Conservation (phyloP, 2,113 vertebrate genomes). For the Laterallus jamaicensis region DNA sequence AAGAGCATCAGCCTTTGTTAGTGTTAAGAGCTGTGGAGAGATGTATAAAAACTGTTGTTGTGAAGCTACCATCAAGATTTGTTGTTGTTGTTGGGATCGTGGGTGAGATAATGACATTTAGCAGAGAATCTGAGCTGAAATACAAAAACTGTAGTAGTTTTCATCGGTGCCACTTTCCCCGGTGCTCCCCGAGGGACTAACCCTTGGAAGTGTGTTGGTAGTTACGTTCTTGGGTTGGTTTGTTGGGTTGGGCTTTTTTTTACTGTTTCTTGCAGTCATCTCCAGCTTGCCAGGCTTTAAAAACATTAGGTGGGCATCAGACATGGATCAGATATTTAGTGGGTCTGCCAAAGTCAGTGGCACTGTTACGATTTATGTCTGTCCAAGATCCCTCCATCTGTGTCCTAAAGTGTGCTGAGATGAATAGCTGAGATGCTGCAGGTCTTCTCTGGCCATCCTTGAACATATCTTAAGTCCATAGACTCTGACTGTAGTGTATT, state of each 20-base stretch:
- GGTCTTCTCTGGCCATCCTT: not conserved
- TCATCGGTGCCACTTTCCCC: not conserved
- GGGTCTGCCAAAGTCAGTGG: not conserved
- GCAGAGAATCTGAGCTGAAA: conserved; percentile 1
- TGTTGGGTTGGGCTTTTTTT: not conserved
- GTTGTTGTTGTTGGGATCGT: not conserved
- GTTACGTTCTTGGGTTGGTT: not conserved
- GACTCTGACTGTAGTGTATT: not conserved
- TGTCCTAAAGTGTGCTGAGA: not conserved
- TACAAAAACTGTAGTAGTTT: not conserved
- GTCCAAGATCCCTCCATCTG: not conserved
- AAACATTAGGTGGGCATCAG: not conserved
- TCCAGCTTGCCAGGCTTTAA: not conserved
- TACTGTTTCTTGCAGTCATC: not conserved
- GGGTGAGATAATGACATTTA: not conserved
- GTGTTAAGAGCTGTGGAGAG: not conserved
- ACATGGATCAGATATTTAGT: not conserved
- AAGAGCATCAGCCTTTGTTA: not conserved
- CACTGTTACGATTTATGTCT: not conserved
- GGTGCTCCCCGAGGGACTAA: not conserved
- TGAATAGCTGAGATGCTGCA: not conserved
- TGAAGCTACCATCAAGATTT: not conserved
- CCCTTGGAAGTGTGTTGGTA: not conserved
- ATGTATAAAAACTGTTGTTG: not conserved
- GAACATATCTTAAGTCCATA: not conserved